Percentiles rank a stretch among this genome's conserved stretches.
phyloP scores from a whole-genome alignment of 2,888 invertebrate species.

The Aquatica leii region DNA sequence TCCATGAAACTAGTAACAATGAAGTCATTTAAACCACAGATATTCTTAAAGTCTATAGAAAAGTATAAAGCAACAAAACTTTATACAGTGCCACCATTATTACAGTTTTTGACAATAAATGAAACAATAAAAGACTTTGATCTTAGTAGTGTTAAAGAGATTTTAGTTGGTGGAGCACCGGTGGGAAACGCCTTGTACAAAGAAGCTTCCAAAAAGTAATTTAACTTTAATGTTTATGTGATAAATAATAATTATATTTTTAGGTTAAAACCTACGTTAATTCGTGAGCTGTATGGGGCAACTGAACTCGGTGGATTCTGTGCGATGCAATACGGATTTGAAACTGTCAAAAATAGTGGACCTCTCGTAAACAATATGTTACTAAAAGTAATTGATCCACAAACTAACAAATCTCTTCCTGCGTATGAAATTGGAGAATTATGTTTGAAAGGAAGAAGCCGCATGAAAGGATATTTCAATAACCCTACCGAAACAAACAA shows the following conservation, averaged over 20 bases:
- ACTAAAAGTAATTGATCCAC: slow-evolving; percentile 66
- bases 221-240: background rate
- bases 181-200: slow-evolving; percentile 68
- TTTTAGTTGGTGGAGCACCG: slow-evolving; percentile 81
- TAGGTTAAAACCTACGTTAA: slow-evolving; percentile 10
- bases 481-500: slow-evolving; percentile 69
- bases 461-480: slow-evolving; percentile 75
- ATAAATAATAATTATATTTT: slow-evolving; percentile 59
- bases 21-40: slow-evolving; percentile 44
- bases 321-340: background rate
- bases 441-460: slow-evolving; percentile 75
- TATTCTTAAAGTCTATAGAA: slow-evolving; percentile 45
- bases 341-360: slow-evolving; percentile 61
- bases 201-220: slow-evolving; percentile 1
- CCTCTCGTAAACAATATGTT: slow-evolving; percentile 66
- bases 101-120: slow-evolving; percentile 80
- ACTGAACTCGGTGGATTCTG: slow-evolving; percentile 19
- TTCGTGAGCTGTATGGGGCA: slow-evolving; percentile 22
- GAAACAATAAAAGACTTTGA: slow-evolving; percentile 76
- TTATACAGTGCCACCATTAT: slow-evolving; percentile 57
- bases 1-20: slow-evolving; percentile 39
- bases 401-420: slow-evolving; percentile 67
- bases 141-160: slow-evolving; percentile 69
- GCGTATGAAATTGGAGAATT: slow-evolving; percentile 78
- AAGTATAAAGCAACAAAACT: slow-evolving; percentile 47